Evolutionary conservation across 2,113 vertebrate species (phyloP).

Genomic region (Suricata suricatta): DNA sequence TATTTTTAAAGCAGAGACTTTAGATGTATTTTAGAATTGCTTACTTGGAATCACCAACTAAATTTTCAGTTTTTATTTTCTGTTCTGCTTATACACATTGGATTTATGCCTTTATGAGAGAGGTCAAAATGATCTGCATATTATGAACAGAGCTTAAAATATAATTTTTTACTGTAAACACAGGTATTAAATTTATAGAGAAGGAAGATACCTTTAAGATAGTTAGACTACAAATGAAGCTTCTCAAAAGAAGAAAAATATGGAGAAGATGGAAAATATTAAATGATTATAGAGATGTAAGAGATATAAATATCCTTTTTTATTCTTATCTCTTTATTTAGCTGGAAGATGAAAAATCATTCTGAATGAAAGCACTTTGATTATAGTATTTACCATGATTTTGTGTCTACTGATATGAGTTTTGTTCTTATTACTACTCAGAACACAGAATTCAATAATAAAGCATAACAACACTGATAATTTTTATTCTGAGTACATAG

Average conservation of each 20-base stretch:
- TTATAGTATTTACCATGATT: constrained; percentile 32
- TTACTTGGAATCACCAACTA: background rate
- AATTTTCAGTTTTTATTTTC: constrained; percentile 18
- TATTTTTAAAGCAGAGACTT: background rate
- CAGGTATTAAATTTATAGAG: background rate
- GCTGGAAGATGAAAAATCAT: constrained; percentile 1
- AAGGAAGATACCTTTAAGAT: constrained; percentile 18
- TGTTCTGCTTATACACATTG: background rate
- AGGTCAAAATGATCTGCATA: background rate
- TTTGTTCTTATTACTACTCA: constrained; percentile 13
- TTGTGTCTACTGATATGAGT: background rate
- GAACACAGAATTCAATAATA: background rate
- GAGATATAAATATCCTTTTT: background rate
- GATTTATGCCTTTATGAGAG: background rate
- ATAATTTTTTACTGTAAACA: background rate
- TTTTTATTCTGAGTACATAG: background rate
- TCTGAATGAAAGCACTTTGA: background rate
- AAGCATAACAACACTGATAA: background rate
- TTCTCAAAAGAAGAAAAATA: constrained; percentile 2
- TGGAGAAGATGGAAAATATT: background rate
- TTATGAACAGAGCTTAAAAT: background rate
- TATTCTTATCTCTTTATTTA: background rate
- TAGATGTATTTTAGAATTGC: constrained; percentile 2
- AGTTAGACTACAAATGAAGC: background rate
- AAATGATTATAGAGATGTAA: background rate